These are phyloP conservation scores for Lagopus leucura DNA, from an alignment of 2,113 vertebrate species.

Conservation along the genomic window DNA sequence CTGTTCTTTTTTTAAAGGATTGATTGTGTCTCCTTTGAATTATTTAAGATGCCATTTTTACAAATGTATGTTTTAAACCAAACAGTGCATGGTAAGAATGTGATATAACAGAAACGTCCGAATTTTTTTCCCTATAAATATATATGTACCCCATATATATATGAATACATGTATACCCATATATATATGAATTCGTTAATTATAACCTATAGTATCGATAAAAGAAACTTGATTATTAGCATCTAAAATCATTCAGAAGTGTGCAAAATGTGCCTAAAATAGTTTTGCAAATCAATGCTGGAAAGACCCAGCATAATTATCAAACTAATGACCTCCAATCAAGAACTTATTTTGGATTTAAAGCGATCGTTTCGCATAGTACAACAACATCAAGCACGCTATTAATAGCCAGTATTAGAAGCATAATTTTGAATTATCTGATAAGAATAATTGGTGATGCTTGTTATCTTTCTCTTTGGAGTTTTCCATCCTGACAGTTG, in stretches of 20 bases:
- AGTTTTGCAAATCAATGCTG: background rate
- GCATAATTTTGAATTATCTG: constrained; percentile 21
- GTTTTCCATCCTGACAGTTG: background rate
- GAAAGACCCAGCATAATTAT: background rate
- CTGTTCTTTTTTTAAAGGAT: background rate
- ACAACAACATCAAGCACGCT: constrained; percentile 3
- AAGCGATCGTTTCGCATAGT: background rate
- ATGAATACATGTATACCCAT: no score
- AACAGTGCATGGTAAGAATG: no score
- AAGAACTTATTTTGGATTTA: constrained; percentile 18
- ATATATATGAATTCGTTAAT: background rate
- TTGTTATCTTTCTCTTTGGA: constrained; percentile 13
- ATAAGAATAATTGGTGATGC: constrained; percentile 50
- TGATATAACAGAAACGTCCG: background rate
- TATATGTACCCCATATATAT: fast-evolving
- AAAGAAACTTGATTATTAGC: background rate
- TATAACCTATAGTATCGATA: background rate
- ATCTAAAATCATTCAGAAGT: background rate
- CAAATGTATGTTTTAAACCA: background rate
- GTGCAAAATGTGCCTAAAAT: background rate
- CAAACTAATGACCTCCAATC: constrained; percentile 17
- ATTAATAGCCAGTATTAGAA: constrained; percentile 40
- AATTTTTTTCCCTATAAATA: background rate
- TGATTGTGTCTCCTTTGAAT: background rate
- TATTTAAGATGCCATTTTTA: background rate